Evolutionary conservation across 2,113 vertebrate species (phyloP), one percentile per base, ranked within the genome.

Genomic region (Varanus komodoensis): DNA sequence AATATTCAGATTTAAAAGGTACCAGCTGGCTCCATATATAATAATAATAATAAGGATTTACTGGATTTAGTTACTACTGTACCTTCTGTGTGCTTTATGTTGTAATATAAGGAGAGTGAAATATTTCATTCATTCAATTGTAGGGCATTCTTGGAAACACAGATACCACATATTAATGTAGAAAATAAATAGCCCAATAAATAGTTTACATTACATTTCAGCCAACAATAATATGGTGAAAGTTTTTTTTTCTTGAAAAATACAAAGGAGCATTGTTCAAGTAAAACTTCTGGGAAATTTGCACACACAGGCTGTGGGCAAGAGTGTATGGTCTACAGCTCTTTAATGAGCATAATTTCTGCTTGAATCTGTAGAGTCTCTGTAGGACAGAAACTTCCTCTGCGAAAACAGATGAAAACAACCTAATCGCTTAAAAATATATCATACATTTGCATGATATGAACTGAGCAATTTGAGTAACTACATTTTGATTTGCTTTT

Each of bases 381-480:
- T 78, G 82, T 17, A 90, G 90, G 81, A 44, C 50, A 4, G 27
- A 1, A 50, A 82, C 9, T 34, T 89, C 29, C 19, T 88, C 81
- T 69, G 84, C 38, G 17, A 54, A 19, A 86, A 32, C 0, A 90
- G 89, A 92, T 84, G 89, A 52, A 92, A 92, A 93, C 44, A 82
- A 83, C 38, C 38, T 44, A 44, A 44, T 44, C 38, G 1, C 38
- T 44, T 44, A 44, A 44, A 44, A 44, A 44, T 44, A 44, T 44
- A 44, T 88, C 1, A 34, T 74, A n/a, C 32, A 1, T 17, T 8
- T 64, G 17, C 7, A 15, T 77, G 34, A n/a, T 82, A 61, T 57
- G 52, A 82, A 38, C 64, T 83, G n/a, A 23, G 7, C 3, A 48
- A 79, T 48, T 8, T 27, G 38, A 79, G 38, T 11, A 44, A 50